Percentiles rank a stretch among this genome's conserved stretches.
Evolutionary conservation across 2,797 vertebrate genomes (phyloP).

Genomic region (Semaprochilodus insignis): DNA sequence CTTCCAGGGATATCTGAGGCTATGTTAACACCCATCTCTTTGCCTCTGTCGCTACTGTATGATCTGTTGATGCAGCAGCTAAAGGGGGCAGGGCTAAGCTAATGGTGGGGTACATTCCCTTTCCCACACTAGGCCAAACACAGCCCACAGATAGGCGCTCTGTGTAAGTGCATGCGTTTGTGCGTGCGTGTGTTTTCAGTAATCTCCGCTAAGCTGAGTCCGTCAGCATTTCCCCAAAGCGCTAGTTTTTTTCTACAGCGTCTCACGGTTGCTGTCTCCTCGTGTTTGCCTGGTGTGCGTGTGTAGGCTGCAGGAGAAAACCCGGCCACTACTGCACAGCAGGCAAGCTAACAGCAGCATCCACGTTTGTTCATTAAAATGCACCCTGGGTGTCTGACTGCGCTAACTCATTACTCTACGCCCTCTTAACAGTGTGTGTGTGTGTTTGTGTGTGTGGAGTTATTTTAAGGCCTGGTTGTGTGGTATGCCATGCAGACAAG

Average conservation of each 20-base stretch:
- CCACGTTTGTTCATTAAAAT: constrained; percentile 75
- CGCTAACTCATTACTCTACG: constrained; percentile 70
- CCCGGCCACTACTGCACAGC: constrained; percentile 52
- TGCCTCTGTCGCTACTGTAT: too few relatives aligned
- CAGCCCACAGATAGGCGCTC: neutral
- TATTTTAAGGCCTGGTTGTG: constrained; percentile 1
- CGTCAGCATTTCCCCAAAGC: neutral
- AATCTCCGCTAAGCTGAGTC: neutral
- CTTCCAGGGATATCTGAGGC: too few relatives aligned
- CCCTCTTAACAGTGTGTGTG: constrained; percentile 45
- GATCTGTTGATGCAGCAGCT: too few relatives aligned
- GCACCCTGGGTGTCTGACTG: constrained; percentile 67
- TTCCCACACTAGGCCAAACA: too few relatives aligned
- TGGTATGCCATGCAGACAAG: neutral
- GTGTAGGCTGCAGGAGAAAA: constrained; percentile 15
- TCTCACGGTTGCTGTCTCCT: neutral
- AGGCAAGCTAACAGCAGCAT: constrained; percentile 58
- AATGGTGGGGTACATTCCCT: too few relatives aligned
- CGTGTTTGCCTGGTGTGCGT: neutral
- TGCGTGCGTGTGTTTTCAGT: neutral
- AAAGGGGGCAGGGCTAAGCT: too few relatives aligned
- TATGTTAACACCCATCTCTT: too few relatives aligned
- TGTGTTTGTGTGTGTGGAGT: neutral
- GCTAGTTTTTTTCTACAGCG: neutral
- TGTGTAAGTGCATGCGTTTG: neutral